These are phyloP conservation scores for Cossypha dichroa DNA, from an alignment of 2,797 vertebrate genomes.

Conservation along the genomic window DNA sequence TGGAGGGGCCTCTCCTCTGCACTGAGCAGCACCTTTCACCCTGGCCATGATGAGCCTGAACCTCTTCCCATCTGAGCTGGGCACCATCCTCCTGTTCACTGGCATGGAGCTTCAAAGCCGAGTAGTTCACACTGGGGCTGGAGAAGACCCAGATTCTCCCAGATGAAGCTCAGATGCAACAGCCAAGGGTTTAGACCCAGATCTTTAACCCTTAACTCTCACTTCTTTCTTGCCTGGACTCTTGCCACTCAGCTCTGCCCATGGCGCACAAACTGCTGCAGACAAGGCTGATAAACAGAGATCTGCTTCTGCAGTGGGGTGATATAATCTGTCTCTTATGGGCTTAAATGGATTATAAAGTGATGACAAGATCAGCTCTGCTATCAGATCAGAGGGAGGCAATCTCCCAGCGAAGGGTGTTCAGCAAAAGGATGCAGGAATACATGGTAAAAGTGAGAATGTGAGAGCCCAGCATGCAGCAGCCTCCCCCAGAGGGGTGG, in stretches of 20 bases:
- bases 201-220: background rate
- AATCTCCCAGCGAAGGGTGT: background rate
- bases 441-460: background rate
- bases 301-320: background rate
- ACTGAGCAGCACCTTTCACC: background rate
- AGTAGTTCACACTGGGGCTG: background rate
- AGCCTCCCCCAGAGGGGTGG: background rate
- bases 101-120: background rate
- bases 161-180: background rate
- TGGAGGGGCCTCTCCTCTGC: background rate
- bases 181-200: background rate
- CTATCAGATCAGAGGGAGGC: background rate
- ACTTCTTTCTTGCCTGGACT: background rate
- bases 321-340: background rate
- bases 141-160: background rate
- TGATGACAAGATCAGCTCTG: background rate
- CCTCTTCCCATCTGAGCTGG: background rate
- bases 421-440: background rate
- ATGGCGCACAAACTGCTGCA: background rate
- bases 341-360: background rate
- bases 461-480: background rate
- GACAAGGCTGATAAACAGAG: background rate
- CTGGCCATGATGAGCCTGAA: fast-evolving
- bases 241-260: background rate
- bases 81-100: background rate